Base-by-base conservation (phyloP, 2,888 invertebrate genomes). In the Drepana falcataria region DNA sequence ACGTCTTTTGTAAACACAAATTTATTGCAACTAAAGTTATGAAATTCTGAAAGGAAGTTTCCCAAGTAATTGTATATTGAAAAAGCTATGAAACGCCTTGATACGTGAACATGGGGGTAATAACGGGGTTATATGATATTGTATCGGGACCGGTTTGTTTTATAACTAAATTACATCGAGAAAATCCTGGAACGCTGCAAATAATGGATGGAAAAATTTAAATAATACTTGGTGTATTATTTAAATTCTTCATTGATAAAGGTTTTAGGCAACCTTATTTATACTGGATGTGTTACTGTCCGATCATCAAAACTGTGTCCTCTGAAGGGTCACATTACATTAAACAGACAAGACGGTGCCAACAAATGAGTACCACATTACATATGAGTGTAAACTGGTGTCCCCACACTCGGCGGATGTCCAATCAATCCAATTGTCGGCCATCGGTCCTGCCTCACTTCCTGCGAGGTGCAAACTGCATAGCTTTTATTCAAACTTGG, bases 401-500 rank as follows among this genome's bases (percentile, higher is more conserved):
- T 60, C 67, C 66, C 65, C 62, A 51, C 52, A 41, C 37, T 35
- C 60, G 56, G 51, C 70, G 75, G 77, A 77, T 60, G 75, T 69
- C 61, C 68, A 69, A 75, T 77, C 76, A 75, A 75, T 77, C 56
- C 77, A 77, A 77, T 77, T 73, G 75, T n/a, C 62, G 64, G 55
- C 49, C 70, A 64, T 63, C 65, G 61, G 60, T 59, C 61, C 60
- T 60, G 57, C 51, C 58, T 44, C 44, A 44, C 71, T 61, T 71
- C 70, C 71, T 53, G 61, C 57, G 61, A 61, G 63, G 59, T 62
- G 60, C 44, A 3, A 9, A 44, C 9, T 6, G 44, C 44, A 41
- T 7, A 44, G 44, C 44, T 44, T 44, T 41, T 41, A 7, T 7
- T 41, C 7, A 6, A 40, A 6, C 21, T 21, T 21, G 21, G 21